phyloP scores from a whole-genome alignment of 1,140 invertebrate species.

The Temnothorax longispinosus region DNA sequence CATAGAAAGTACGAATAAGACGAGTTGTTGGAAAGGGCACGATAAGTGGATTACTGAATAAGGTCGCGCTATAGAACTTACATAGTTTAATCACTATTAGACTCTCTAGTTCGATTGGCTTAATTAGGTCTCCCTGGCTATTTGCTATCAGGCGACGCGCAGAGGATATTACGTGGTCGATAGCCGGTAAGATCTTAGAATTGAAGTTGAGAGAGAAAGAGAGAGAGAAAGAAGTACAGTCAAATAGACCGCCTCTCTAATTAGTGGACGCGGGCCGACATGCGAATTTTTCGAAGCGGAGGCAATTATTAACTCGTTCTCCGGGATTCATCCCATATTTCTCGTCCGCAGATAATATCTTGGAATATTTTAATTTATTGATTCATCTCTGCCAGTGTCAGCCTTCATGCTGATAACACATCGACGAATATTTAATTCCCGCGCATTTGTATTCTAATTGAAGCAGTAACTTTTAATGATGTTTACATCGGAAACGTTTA shows the following conservation, averaged over 20 bases:
- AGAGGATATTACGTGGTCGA: conserved; percentile 12
- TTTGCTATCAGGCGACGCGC: neutral
- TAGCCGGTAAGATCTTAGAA: conserved; percentile 7
- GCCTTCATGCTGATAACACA: neutral
- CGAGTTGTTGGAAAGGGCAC: conserved; percentile 30
- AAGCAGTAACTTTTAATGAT: conserved; percentile 20
- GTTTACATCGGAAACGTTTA: neutral
- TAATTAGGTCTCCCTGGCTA: conserved; percentile 63
- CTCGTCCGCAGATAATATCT: neutral
- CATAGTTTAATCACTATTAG: conserved; percentile 64
- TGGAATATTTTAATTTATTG: conserved; percentile 28
- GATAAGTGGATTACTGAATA: conserved; percentile 42
- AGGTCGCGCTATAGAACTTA: conserved; percentile 46
- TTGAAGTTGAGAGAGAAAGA: neutral
- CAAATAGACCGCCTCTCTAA: conserved; percentile 33
- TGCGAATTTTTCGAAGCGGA: neutral
- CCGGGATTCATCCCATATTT: neutral
- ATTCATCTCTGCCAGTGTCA: neutral
- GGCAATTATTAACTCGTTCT: conserved; percentile 13
- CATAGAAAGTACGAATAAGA: conserved; percentile 15
- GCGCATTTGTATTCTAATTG: neutral
- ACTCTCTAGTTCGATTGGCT: conserved; percentile 50
- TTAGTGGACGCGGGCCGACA: conserved; percentile 1
- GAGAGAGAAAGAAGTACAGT: neutral
- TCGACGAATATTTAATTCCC: conserved; percentile 14